These are phyloP conservation scores for Melanocharis versteri DNA, from an alignment of 2,113 vertebrate genomes.

Conservation along the genomic window DNA sequence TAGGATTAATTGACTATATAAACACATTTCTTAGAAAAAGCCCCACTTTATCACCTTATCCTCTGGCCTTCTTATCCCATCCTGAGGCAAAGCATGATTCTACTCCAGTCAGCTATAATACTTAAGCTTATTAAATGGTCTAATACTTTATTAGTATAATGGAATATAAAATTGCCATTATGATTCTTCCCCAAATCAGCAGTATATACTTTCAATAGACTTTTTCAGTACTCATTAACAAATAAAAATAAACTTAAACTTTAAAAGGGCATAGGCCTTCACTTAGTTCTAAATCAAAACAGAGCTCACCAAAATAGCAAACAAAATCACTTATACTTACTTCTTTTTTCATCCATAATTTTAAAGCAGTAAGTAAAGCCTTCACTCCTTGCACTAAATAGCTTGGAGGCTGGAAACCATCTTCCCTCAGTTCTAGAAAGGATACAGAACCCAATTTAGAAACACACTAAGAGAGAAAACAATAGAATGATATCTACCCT, in stretches of 20 bases:
- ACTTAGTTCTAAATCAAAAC: neutral
- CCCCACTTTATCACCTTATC: neutral
- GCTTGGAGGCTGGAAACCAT: slow-evolving; percentile 86
- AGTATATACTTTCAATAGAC: neutral
- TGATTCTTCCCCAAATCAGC: neutral
- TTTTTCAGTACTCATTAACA: neutral
- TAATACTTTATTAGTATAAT: neutral
- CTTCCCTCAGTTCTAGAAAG: slow-evolving; percentile 87
- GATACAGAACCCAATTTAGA: neutral
- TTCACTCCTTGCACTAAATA: slow-evolving; percentile 94
- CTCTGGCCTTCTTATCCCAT: neutral
- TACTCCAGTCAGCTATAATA: neutral
- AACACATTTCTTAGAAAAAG: neutral
- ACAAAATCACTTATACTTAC: slow-evolving; percentile 69
- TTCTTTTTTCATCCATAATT: slow-evolving; percentile 95
- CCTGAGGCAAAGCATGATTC: neutral
- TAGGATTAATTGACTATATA: neutral
- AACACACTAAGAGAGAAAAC: neutral
- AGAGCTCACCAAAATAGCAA: neutral
- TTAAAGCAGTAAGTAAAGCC: slow-evolving; percentile 91
- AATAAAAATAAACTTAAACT: neutral
- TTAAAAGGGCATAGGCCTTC: neutral
- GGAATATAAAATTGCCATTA: neutral
- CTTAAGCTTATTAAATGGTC: neutral
- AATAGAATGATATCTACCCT: neutral